Evolutionary conservation across 1,140 invertebrate species (phyloP).

Genomic region (Scaptomyza hsui): DNA sequence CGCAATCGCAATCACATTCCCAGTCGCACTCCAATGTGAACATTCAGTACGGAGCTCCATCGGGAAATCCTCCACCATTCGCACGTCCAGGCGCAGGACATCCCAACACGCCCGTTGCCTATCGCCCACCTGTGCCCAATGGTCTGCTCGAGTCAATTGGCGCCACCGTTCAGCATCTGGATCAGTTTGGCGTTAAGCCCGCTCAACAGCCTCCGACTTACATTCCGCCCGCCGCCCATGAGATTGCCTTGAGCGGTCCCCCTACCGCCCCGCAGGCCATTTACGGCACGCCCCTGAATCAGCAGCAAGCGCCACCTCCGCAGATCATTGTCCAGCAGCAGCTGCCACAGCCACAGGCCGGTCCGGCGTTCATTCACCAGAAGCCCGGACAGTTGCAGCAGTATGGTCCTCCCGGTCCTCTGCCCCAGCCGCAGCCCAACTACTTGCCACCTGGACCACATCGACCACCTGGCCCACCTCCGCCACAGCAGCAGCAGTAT

Average conservation of each 20-base stretch:
- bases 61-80: conserved; percentile 59
- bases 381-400: conserved; percentile 33
- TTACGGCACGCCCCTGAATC: conserved; percentile 36
- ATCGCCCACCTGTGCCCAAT: conserved; percentile 88
- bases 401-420: conserved; percentile 40
- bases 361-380: conserved; percentile 57
- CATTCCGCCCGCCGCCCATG: conserved; percentile 87
- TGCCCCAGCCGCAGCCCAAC: conserved; percentile 28
- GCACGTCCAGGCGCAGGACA: conserved; percentile 78
- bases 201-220: conserved; percentile 85
- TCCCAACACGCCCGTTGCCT: conserved; percentile 87
- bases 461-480: too few species aligned
- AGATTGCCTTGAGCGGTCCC: conserved; percentile 81
- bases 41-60: conserved; percentile 79
- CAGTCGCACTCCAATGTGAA: conserved; percentile 54
- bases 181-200: conserved; percentile 77
- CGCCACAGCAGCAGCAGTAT: conserved; percentile 40
- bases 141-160: conserved; percentile 88
- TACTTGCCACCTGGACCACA: conserved; percentile 47
- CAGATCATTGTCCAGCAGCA: conserved; percentile 66
- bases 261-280: conserved; percentile 31
- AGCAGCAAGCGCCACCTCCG: conserved; percentile 41
- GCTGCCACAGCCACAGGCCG: conserved; percentile 62
- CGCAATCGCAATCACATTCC: conserved; percentile 37
- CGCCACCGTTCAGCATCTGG: conserved; percentile 85